Base-by-base conservation (phyloP, 1,140 invertebrate genomes). In the Lepidurus apus region DNA sequence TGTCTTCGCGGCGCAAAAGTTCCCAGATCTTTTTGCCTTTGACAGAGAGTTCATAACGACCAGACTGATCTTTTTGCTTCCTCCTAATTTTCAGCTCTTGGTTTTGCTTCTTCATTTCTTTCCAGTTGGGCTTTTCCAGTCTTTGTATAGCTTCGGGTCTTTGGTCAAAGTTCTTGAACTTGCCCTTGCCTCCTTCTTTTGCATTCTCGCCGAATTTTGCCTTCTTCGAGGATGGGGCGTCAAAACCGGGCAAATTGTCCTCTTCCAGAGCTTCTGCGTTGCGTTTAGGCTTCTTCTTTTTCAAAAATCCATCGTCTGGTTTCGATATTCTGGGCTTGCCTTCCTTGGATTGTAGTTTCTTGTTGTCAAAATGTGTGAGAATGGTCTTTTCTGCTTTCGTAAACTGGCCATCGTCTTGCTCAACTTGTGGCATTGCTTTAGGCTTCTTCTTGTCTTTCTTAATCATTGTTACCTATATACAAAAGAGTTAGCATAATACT, bases 21-120 rank as follows among this genome's bases (percentile, higher is more conserved):
- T 95, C 94, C 83, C 93, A 91, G 21, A 95, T 87, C 81, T 90
- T 86, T 82, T 95, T 95, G 0, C 91, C 91, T 84, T 90, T 87
- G 13, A 89, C 84, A 10, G 90, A 88, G n/a, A 93, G 85, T 79
- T 93, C 89, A 84, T 91, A 90, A 82, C 89, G 85, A 79, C 87
- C 85, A 74, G 89, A 87, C 73, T 87, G 84, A 78, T 90, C 89
- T 9, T 84, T 83, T 81, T 84, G 82, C 75, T 87, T 90, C 3
- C 90, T 85, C 80, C 90, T 88, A 5, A 87, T 81, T 80, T 88
- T 88, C 1, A 93, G 84, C 77, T 91, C 88, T 81, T 92, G 92
- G 80, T 93, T 87, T 81, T 92, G 89, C 47, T 76, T 80, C 42
- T 82, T 92, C 81, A 91, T 88, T 83, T 92, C 88, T 17, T 87